These are phyloP conservation scores for Catharus bicknelli DNA, from an alignment of 2,113 vertebrate genomes.

Conservation along the genomic window DNA sequence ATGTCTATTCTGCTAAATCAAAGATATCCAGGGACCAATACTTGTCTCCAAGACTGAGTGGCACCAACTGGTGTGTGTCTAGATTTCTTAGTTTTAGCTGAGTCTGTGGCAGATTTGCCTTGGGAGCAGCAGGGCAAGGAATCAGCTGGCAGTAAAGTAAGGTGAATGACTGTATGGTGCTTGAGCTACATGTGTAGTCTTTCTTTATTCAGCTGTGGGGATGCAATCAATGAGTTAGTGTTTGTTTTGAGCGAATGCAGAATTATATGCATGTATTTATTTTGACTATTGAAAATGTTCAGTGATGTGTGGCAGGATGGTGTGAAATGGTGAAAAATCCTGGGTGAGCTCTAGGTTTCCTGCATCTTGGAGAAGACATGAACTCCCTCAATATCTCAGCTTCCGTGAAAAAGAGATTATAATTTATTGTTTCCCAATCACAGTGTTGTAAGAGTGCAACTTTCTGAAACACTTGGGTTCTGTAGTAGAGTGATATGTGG, in stretches of 20 bases:
- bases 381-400: neutral
- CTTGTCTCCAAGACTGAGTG: neutral
- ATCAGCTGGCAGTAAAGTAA: neutral
- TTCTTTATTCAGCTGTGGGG: neutral
- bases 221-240: neutral
- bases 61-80: neutral
- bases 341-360: neutral
- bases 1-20: neutral
- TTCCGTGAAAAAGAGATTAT: neutral
- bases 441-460: neutral
- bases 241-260: neutral
- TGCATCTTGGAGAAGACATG: neutral
- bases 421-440: neutral
- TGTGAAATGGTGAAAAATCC: neutral
- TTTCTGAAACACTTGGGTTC: neutral
- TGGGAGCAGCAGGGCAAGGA: neutral
- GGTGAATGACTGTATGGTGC: neutral
- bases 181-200: neutral
- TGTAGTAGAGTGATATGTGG: neutral
- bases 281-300: neutral
- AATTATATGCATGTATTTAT: neutral
- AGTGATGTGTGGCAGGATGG: neutral
- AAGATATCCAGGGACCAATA: neutral
- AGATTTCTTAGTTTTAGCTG: neutral
- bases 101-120: neutral